Percentiles rank a stretch among this genome's conserved stretches.
phyloP scores from a whole-genome alignment of 2,888 invertebrate genomes.

The Heteromurus nitidus region DNA sequence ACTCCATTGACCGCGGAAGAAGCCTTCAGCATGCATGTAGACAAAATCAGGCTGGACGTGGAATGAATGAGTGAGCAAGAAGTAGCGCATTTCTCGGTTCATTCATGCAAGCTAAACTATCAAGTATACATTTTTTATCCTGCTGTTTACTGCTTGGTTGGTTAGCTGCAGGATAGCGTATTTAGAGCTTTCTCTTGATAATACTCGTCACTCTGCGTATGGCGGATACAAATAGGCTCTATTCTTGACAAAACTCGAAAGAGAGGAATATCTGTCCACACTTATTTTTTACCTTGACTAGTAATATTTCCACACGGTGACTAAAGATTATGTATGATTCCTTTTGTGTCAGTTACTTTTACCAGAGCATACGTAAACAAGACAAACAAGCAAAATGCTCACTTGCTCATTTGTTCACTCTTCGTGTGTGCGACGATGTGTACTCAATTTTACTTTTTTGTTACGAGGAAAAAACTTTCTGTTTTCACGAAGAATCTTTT shows the following conservation, averaged over 20 bases:
- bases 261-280: too few species aligned
- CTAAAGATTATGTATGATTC: too few species aligned
- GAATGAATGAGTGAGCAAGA: slow-evolving; percentile 1
- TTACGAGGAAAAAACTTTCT: too few species aligned
- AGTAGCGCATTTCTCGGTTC: slow-evolving; percentile 2
- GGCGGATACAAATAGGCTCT: slow-evolving; percentile 6
- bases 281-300: too few species aligned
- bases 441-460: too few species aligned
- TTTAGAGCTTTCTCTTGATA: background rate
- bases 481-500: too few species aligned
- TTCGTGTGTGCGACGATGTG: too few species aligned
- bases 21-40: background rate
- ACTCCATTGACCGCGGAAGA: background rate
- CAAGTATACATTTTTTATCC: background rate
- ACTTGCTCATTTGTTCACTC: too few species aligned
- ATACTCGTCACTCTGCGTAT: background rate
- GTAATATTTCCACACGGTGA: too few species aligned
- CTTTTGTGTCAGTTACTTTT: too few species aligned
- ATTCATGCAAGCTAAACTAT: slow-evolving; percentile 5
- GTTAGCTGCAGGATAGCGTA: background rate
- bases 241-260: background rate
- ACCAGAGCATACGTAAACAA: too few species aligned
- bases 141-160: slow-evolving; percentile 3
- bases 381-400: too few species aligned
- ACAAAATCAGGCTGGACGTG: background rate